A percentile compares a stretch with the other conserved stretches of the same genome.
Evolutionary conservation across 2,113 vertebrate genomes (phyloP).

Genomic region (Mastomys coucha): DNA sequence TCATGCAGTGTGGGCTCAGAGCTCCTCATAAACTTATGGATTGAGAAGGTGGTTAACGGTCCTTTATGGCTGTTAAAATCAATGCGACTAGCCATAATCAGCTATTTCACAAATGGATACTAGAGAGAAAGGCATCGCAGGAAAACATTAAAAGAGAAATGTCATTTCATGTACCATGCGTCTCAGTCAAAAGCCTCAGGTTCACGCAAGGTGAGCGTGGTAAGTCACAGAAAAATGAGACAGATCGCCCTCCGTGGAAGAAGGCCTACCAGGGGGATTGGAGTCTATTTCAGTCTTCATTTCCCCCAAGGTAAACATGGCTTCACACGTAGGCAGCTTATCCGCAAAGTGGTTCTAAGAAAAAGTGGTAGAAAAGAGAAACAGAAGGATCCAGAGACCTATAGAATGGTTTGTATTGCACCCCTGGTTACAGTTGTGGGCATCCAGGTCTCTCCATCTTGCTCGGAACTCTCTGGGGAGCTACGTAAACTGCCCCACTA

Average conservation of each 20-base stretch:
- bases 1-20: background rate
- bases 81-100: background rate
- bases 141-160: conserved; percentile 19
- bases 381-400: background rate
- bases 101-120: background rate
- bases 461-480: background rate
- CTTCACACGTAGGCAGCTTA: background rate
- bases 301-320: background rate
- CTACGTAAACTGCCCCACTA: background rate
- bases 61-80: background rate
- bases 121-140: background rate
- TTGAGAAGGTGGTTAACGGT: background rate
- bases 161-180: background rate
- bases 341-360: background rate
- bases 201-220: background rate
- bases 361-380: background rate
- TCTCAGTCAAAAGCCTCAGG: background rate
- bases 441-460: background rate
- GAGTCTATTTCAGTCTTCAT: background rate
- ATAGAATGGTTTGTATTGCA: background rate
- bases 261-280: background rate
- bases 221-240: conserved; percentile 25
- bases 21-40: background rate
- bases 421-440: background rate
- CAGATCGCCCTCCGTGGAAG: background rate